Evolutionary conservation across 2,797 vertebrate genomes (phyloP), one percentile per base, ranked within the genome.

Genomic region (Hapalemur alaotrensis): DNA sequence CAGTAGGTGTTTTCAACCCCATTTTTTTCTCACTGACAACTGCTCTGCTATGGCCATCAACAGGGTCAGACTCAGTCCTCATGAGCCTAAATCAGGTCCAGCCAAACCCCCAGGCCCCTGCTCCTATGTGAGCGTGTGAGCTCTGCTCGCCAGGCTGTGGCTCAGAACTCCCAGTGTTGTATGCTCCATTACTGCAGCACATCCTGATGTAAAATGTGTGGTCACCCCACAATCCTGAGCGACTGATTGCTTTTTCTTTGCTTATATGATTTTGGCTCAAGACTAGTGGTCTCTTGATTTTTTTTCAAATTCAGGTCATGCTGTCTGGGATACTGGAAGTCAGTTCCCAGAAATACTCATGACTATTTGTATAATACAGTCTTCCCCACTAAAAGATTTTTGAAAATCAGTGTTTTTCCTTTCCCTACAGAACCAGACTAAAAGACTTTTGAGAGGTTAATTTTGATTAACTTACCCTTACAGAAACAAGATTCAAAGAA

Each of bases 321-420:
- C 41, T 85, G 82, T 86, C 87, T 86, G 46, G 73, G 87, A 95
- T 67, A 70, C 2, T 89, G n/a, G 75, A 95, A 95, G 92, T 9
- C 75, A 89, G 57, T 95, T 97, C 75, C 93, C 87, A 97, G 95
- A 97, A 97, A 94, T 72, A 9, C 41, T 93, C 30, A 14, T 30
- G 5, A 93, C 22, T 89, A 41, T 84, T 57, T 89, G 43, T 91
- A 75, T 85, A 92, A 85, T 75, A 87, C 0, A 73, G 30, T 89
- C 73, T 91, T 93, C 43, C 70, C 9, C 35, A 84, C 86, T 91
- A 95, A 93, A 1, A 91, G 72, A 91, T 73, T 91, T 92, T 86
- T 93, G 18, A 89, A 93, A 93, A 96, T 32, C 61, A 72, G 78
- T 80, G n/a, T 41, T 92, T 89, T 83, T 81, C 23, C 48, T 73